These are phyloP conservation scores for Scaptomyza graminum DNA, from an alignment of 1,140 invertebrate species.

Conservation along the genomic window DNA sequence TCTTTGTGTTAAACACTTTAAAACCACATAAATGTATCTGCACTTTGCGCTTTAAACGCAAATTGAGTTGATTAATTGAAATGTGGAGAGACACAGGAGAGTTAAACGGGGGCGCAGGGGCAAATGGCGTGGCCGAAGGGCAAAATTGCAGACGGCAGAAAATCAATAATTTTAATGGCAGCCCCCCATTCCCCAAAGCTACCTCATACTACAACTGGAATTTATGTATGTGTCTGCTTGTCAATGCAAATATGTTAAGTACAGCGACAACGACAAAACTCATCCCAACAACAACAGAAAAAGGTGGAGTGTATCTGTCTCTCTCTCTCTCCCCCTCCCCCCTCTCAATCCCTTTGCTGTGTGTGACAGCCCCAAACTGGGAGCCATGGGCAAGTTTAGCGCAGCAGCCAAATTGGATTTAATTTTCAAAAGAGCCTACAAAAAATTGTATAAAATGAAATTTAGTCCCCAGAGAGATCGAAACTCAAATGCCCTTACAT, in stretches of 20 bases:
- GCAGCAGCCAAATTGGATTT: conserved; percentile 64
- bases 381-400: conserved; percentile 45
- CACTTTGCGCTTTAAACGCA: conserved; percentile 66
- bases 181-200: conserved; percentile 18
- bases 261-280: conserved; percentile 11
- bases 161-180: conserved; percentile 76
- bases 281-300: conserved; percentile 4
- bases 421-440: conserved; percentile 40
- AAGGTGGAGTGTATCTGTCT: conserved; percentile 19
- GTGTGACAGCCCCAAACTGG: conserved; percentile 32
- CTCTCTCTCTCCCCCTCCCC: too few relatives aligned
- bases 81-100: conserved; percentile 36
- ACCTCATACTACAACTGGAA: conserved; percentile 31
- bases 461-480: conserved; percentile 15
- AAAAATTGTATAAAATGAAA: conserved; percentile 22
- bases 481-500: conserved; percentile 33
- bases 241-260: conserved; percentile 76
- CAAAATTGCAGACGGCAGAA: conserved; percentile 77
- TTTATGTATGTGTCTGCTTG: conserved; percentile 36
- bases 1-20: background rate
- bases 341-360: background rate
- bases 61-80: conserved; percentile 79
- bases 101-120: conserved; percentile 23
- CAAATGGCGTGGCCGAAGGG: conserved; percentile 67
- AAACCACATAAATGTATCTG: conserved; percentile 5